Conservation (phyloP, 2,113 vertebrate genomes). For the Oreochromis tanganicae region DNA sequence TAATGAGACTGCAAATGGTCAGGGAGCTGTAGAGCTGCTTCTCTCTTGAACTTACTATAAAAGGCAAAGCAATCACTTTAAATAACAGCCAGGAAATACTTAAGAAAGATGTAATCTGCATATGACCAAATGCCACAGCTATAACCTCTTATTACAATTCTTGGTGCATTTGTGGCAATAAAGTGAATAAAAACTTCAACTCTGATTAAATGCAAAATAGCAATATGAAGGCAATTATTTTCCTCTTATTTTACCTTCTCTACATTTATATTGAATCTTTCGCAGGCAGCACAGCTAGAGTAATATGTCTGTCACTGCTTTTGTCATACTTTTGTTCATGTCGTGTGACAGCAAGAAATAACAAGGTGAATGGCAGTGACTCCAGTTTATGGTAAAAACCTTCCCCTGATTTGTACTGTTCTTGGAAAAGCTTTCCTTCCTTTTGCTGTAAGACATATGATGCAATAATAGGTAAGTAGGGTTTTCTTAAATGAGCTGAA, state of each 20-base stretch:
- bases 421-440: constrained; percentile 34
- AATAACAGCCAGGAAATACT: neutral
- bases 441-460: constrained; percentile 2
- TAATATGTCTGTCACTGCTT: neutral
- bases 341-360: neutral
- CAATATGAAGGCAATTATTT: neutral
- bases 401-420: neutral
- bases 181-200: neutral
- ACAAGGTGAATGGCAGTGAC: neutral
- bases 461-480: neutral
- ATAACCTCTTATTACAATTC: neutral
- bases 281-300: neutral
- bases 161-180: neutral
- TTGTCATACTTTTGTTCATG: neutral
- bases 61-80: neutral
- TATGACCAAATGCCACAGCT: neutral
- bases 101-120: neutral
- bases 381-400: neutral
- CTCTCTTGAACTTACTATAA: neutral
- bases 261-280: neutral
- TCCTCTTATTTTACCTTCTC: neutral
- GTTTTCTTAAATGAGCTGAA: neutral
- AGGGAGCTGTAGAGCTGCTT: neutral
- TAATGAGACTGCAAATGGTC: neutral
- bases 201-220: neutral